Conservation (phyloP, 2,888 invertebrate genomes). For the Dasysyrphus tricinctus region DNA sequence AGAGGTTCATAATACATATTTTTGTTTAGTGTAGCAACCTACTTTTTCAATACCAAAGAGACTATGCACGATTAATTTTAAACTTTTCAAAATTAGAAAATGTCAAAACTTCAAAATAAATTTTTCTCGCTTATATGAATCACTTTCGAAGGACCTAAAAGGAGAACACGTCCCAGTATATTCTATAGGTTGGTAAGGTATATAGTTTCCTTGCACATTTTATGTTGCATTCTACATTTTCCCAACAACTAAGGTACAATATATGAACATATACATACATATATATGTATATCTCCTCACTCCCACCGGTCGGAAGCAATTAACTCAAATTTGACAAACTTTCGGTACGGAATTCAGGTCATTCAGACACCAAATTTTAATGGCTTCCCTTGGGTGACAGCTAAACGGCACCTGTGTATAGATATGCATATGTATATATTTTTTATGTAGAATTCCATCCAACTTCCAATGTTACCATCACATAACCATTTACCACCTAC, state of each 20-base stretch:
- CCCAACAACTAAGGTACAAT: no score
- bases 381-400: slow-evolving; percentile 61
- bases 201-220: slow-evolving; percentile 35
- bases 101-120: slow-evolving; percentile 51
- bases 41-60: neutral
- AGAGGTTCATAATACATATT: neutral
- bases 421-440: neutral
- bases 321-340: slow-evolving; percentile 73
- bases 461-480: slow-evolving; percentile 1
- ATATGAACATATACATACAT: no score
- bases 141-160: neutral
- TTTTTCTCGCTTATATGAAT: slow-evolving; percentile 7
- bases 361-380: slow-evolving; percentile 66
- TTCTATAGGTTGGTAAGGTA: no score
- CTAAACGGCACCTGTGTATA: slow-evolving; percentile 52
- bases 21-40: no score
- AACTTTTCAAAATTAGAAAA: slow-evolving; percentile 38
- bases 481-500: neutral
- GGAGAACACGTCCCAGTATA: slow-evolving; percentile 37
- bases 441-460: slow-evolving; percentile 7
- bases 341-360: slow-evolving; percentile 70
- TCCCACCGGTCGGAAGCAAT: slow-evolving; percentile 68
- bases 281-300: neutral
- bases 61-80: slow-evolving; percentile 9
- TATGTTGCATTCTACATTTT: slow-evolving; percentile 16